A percentile compares a stretch with the other conserved stretches of the same genome.
These are phyloP conservation scores for Drosophila macrothrix DNA, from an alignment of 2,888 invertebrate genomes.

Conservation along the genomic window DNA sequence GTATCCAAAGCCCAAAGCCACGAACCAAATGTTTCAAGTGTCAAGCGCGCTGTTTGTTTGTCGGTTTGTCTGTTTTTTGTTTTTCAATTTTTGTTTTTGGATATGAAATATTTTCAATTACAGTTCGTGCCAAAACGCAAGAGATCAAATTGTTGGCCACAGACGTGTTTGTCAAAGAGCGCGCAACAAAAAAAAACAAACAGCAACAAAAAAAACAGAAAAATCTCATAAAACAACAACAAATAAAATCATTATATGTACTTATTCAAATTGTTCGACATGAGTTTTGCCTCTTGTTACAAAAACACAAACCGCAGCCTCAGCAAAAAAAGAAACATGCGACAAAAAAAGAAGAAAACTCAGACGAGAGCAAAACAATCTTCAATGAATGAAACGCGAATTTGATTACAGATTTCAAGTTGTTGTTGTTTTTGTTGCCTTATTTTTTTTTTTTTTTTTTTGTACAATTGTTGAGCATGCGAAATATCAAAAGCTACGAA, in stretches of 20 bases:
- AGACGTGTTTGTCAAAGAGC: slow-evolving; percentile 45
- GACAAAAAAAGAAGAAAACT: slow-evolving; percentile 45
- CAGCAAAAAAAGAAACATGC: slow-evolving; percentile 56
- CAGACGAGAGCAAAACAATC: slow-evolving; percentile 40
- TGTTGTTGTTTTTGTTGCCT: slow-evolving; percentile 34
- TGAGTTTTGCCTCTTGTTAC: slow-evolving; percentile 73
- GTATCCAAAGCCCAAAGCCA: slow-evolving; percentile 44
- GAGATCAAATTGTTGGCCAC: slow-evolving; percentile 71
- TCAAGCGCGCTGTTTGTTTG: slow-evolving; percentile 67
- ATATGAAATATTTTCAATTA: slow-evolving; percentile 74
- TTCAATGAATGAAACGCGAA: slow-evolving; percentile 70
- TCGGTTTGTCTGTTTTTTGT: slow-evolving; percentile 30
- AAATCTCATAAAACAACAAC: slow-evolving; percentile 14
- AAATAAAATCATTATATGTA: slow-evolving; percentile 40
- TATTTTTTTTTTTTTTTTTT: slow-evolving; percentile 35
- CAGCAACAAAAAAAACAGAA: slow-evolving; percentile 1
- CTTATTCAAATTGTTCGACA: slow-evolving; percentile 75
- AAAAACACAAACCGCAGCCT: slow-evolving; percentile 16
- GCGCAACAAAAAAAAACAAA: slow-evolving; percentile 2
- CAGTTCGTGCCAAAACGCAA: slow-evolving; percentile 79
- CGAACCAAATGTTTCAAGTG: slow-evolving; percentile 76
- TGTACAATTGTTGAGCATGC: slow-evolving; percentile 56
- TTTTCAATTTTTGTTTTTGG: slow-evolving; percentile 31
- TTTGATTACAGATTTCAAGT: slow-evolving; percentile 42
- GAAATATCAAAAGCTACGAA: slow-evolving; percentile 44